These are phyloP conservation scores for Drosophila recens DNA, from an alignment of 2,888 invertebrate genomes.

Conservation along the genomic window DNA sequence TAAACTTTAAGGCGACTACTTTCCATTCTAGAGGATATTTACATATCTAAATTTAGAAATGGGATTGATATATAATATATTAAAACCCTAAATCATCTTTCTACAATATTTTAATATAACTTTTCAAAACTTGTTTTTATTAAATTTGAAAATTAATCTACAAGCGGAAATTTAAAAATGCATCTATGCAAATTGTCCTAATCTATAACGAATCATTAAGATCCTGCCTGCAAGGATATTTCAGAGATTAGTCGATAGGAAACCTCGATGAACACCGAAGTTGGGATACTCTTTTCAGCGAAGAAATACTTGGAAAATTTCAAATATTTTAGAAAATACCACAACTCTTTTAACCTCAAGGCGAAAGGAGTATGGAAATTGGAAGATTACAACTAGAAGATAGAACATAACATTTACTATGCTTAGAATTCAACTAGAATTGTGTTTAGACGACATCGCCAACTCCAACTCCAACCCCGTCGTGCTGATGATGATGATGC, in stretches of 20 bases:
- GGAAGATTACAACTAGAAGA: constrained; percentile 25
- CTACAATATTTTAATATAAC: no score
- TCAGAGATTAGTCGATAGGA: constrained; percentile 15
- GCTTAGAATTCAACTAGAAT: constrained; percentile 54
- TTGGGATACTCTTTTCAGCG: constrained; percentile 9
- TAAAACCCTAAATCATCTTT: neutral
- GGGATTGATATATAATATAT: no score
- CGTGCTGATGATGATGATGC: constrained; percentile 50
- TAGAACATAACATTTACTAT: constrained; percentile 57
- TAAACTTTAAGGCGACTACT: no score
- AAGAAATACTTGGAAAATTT: neutral
- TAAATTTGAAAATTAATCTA: neutral
- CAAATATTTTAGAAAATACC: neutral
- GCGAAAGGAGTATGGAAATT: constrained; percentile 26
- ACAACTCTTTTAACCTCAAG: neutral
- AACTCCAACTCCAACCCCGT: constrained; percentile 26
- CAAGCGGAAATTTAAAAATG: neutral
- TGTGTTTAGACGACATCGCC: constrained; percentile 23
- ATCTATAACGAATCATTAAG: neutral
- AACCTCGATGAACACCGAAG: constrained; percentile 11
- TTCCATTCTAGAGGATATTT: no score
- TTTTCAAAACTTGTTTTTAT: no score
- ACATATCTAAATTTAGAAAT: no score
- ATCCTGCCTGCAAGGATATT: constrained; percentile 1
- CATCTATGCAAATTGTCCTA: neutral